These are phyloP conservation scores for Caenorhabditis panamensis DNA, from an alignment of 2,888 invertebrate species.

Conservation along the genomic window DNA sequence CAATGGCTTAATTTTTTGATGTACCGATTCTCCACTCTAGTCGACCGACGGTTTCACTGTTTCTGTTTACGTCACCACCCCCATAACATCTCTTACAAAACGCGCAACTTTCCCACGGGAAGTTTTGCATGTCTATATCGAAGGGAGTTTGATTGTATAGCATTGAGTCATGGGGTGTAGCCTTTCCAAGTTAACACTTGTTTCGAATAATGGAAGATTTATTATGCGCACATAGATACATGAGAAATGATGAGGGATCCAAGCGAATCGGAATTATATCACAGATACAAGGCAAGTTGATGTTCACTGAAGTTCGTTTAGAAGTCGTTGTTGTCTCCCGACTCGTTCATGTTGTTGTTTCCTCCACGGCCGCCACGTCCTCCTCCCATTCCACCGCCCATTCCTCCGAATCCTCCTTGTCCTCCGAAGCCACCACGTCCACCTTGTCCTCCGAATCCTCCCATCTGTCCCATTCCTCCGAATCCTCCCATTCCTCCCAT, in stretches of 20 bases:
- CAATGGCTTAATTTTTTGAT: too few relatives aligned
- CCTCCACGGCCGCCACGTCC: slow-evolving; percentile 4
- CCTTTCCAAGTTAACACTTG: too few relatives aligned
- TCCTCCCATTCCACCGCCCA: slow-evolving; percentile 30
- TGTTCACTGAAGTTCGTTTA: slow-evolving; percentile 15
- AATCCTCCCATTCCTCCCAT: slow-evolving; percentile 27
- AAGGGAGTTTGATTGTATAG: too few relatives aligned
- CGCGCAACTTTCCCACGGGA: too few relatives aligned
- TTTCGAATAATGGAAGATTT: slow-evolving; percentile 6
- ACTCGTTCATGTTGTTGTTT: slow-evolving; percentile 29
- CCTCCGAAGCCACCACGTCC: slow-evolving; percentile 18
- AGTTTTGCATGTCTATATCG: too few relatives aligned
- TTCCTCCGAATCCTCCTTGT: slow-evolving; percentile 3
- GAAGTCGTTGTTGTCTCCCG: slow-evolving; percentile 35
- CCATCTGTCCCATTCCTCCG: slow-evolving; percentile 7
- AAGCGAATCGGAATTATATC: slow-evolving; percentile 15
- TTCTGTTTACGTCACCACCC: too few relatives aligned
- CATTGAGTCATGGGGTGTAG: too few relatives aligned
- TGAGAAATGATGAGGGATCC: not conserved
- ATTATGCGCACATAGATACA: slow-evolving; percentile 47
- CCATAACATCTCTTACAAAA: too few relatives aligned
- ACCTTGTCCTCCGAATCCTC: slow-evolving; percentile 25
- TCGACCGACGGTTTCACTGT: too few relatives aligned
- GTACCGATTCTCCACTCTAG: too few relatives aligned
- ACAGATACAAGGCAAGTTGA: slow-evolving; percentile 28